Conservation (phyloP, 1,140 invertebrate species). For the Leptonema lineaticorne region DNA sequence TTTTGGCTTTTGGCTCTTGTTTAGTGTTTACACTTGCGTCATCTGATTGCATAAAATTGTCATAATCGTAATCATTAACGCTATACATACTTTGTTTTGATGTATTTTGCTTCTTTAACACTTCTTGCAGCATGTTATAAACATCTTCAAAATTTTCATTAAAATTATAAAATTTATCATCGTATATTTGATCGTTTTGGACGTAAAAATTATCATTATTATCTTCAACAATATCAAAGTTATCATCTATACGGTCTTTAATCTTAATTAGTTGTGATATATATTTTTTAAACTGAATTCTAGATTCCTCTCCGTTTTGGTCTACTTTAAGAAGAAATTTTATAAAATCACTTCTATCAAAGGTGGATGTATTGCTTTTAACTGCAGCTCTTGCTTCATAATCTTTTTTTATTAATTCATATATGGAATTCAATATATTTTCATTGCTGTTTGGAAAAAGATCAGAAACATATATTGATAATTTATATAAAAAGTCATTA, state of each 20-base stretch:
- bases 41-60: slow-evolving; percentile 21
- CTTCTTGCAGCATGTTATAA: not conserved
- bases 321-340: not conserved
- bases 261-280: slow-evolving; percentile 2
- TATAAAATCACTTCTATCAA: slow-evolving; percentile 8
- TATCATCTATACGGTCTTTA: slow-evolving; percentile 19
- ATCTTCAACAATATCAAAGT: slow-evolving; percentile 34
- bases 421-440: slow-evolving; percentile 8
- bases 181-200: slow-evolving; percentile 4
- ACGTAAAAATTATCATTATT: not conserved
- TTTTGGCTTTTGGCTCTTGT: slow-evolving; percentile 9
- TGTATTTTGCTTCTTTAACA: not conserved
- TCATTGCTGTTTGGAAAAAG: slow-evolving; percentile 2
- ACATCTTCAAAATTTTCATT: slow-evolving; percentile 13
- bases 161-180: not conserved
- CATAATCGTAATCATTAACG: slow-evolving; percentile 8
- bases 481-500: not conserved
- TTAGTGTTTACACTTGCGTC: slow-evolving; percentile 1
- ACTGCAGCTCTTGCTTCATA: slow-evolving; percentile 11
- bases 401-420: slow-evolving; percentile 12
- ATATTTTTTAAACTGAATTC: slow-evolving; percentile 19
- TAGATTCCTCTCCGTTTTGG: not conserved
- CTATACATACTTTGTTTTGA: too few relatives aligned
- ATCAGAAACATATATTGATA: not conserved
- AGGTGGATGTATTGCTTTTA: slow-evolving; percentile 3